Base-by-base conservation (phyloP, 2,113 vertebrate genomes). In the Mastomys natalensis region DNA sequence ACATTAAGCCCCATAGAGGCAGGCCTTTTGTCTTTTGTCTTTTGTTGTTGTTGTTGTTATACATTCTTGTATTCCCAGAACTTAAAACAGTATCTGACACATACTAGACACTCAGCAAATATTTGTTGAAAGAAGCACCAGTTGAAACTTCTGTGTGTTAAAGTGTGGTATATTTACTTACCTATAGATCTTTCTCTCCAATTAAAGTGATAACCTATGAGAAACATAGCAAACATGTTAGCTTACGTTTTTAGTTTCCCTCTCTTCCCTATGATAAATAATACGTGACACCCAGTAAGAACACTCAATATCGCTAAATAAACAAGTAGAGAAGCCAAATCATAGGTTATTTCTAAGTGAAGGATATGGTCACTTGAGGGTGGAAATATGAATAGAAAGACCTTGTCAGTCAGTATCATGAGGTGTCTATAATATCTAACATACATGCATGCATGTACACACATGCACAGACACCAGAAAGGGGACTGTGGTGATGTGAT, bases 121-220 rank as follows among this genome's bases (percentile, higher is more conserved):
- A 90, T 60, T 95, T 88, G 45, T 86, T 77, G 70, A 93, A 66
- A 72, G 72, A 92, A 48, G 91, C 91, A 96, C 62, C 89, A 72
- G 72, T 87, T 64, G 51, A 78, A 74, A 45, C 55, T 94, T 95
- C 87, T 88, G 3, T 85, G 48, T 62, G 15, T 95, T 21, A 29
- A 93, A 87, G 85, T 74, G 4, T 64, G 60, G 19, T 40, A 1
- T 82, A 62, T 94, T 89, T 90, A 40, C 68, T 94, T 95, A 76
- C n/a, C 72, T 76, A 1, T 93, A 26, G 92, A 17, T 51, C 66
- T 94, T 92, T 72, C 40, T 81, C 60, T 95, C 34, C 45, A 89
- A 26, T 80, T 93, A 86, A 91, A 94, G 74, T 94, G 58, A 43
- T 85, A 86, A 73, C 55, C n/a, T 72, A 26, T 92, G 45, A 84